A percentile compares a stretch with the other conserved stretches of the same genome.
Conservation (phyloP, 2,888 invertebrate species). For the Trachelus stipa region DNA sequence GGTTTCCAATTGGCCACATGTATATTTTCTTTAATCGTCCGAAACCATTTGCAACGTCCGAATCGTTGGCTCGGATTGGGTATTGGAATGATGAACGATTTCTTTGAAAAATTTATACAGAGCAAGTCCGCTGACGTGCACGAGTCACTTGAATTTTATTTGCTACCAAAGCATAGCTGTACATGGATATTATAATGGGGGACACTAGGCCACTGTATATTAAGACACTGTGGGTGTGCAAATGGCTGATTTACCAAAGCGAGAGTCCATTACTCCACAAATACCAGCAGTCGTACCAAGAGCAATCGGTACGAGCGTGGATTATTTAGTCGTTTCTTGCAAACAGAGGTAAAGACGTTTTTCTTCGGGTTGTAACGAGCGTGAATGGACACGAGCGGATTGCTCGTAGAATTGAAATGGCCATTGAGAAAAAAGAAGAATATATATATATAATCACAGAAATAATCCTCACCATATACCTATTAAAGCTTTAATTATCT, state of each 20-base stretch:
- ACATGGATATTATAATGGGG: neutral
- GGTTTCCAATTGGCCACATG: no score
- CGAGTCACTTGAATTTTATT: no score
- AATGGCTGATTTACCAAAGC: neutral
- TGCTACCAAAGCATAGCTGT: neutral
- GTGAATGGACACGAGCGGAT: neutral
- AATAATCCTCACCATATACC: slow-evolving; percentile 20
- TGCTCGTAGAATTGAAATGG: neutral
- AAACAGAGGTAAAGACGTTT: neutral
- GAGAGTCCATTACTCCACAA: neutral
- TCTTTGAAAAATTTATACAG: no score
- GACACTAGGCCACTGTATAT: neutral
- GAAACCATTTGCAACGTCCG: no score
- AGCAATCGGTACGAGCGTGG: neutral
- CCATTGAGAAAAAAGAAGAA: neutral
- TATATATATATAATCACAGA: slow-evolving; percentile 9
- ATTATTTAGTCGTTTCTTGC: neutral
- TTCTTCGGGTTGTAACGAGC: slow-evolving; percentile 7
- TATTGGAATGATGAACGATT: no score
- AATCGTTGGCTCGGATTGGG: no score
- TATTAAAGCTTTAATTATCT: slow-evolving; percentile 26
- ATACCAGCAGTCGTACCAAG: neutral
- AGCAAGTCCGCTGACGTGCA: no score
- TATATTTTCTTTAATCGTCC: no score
- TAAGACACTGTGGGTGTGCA: neutral